Evolutionary conservation across 2,888 invertebrate genomes (phyloP).

Genomic region (Leptarthrus brevirostris): DNA sequence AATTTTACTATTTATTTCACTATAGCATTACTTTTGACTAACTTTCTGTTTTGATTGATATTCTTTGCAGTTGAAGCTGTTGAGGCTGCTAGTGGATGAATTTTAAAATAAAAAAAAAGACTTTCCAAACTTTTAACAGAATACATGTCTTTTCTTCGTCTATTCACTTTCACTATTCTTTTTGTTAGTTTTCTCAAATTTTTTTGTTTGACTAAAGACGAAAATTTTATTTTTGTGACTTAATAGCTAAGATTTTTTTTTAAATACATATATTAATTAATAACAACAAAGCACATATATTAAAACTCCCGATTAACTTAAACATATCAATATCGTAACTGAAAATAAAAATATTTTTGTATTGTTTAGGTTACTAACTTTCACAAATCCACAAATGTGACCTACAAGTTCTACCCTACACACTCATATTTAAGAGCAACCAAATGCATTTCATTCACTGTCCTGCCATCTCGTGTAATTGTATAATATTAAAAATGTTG

Average conservation of each 20-base stretch:
- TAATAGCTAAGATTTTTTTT: background rate
- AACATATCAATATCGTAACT: too few species aligned
- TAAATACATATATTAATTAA: too few species aligned
- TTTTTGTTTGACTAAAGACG: constrained; percentile 7
- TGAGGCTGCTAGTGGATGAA: constrained; percentile 61
- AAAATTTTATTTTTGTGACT: constrained; percentile 19
- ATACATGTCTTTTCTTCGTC: constrained; percentile 17
- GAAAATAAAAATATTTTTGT: too few species aligned
- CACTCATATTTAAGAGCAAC: background rate
- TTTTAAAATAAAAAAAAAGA: constrained; percentile 45
- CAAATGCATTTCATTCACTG: background rate
- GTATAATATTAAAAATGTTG: background rate
- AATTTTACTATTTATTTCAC: background rate
- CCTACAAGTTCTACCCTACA: background rate
- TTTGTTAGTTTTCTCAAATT: constrained; percentile 20
- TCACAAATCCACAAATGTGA: background rate
- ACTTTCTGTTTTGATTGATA: constrained; percentile 64
- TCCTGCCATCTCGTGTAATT: background rate
- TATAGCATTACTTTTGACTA: constrained; percentile 31
- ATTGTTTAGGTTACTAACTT: background rate
- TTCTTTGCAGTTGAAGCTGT: constrained; percentile 67
- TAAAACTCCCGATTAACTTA: too few species aligned
- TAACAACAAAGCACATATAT: too few species aligned
- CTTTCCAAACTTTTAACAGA: constrained; percentile 44
- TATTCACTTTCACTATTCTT: background rate